A percentile compares a stretch with the other conserved stretches of the same genome.
Conservation (phyloP, 2,888 invertebrate species). For the Callyntrura sp. region DNA sequence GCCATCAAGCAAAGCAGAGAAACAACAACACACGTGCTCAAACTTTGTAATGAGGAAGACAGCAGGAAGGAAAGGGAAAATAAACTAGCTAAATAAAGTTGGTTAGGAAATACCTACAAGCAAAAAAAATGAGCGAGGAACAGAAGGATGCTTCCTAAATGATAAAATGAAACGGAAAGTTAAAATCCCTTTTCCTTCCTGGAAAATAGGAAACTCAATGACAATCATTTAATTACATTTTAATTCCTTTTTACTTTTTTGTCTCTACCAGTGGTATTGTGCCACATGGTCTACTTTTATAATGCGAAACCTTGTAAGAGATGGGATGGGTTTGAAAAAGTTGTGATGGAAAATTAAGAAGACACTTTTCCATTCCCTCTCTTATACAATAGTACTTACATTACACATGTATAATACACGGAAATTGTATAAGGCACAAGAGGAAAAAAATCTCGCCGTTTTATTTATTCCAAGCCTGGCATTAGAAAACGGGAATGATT, state of each 20-base stretch:
- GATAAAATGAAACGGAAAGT: constrained; percentile 51
- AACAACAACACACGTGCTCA: constrained; percentile 58
- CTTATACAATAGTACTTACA: neutral
- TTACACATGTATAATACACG: neutral
- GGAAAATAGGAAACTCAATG: constrained; percentile 43
- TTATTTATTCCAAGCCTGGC: neutral
- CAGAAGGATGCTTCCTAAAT: constrained; percentile 3
- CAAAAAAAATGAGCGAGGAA: neutral
- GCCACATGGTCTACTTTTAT: too few species aligned
- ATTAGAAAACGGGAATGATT: constrained; percentile 48
- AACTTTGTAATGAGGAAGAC: constrained; percentile 15
- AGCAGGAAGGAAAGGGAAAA: neutral
- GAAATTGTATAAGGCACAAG: neutral
- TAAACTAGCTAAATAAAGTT: constrained; percentile 9
- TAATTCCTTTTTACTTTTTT: constrained; percentile 59
- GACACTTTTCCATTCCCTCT: neutral
- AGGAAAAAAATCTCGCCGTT: neutral
- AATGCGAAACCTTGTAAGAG: neutral
- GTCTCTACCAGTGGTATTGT: neutral
- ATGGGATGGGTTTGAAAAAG: constrained; percentile 32
- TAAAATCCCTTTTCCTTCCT: constrained; percentile 11
- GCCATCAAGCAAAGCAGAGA: constrained; percentile 7
- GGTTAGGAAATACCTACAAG: constrained; percentile 21
- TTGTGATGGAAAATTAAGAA: constrained; percentile 56
- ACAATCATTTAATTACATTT: constrained; percentile 74